Base-by-base conservation (phyloP, 1,140 invertebrate species). In the Leptoteleia sp. region DNA sequence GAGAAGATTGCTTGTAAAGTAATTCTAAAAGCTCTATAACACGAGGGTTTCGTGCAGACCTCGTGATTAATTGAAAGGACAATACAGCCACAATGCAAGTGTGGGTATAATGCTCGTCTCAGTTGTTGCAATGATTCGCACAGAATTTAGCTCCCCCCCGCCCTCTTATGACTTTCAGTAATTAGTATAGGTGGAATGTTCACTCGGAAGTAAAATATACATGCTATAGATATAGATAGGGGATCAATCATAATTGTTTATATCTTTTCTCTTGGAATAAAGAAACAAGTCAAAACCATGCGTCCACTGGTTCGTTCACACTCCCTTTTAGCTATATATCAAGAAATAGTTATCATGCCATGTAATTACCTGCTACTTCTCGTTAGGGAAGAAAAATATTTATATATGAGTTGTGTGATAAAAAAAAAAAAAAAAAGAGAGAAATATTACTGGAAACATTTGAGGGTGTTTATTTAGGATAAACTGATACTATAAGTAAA, bases 231-330 rank as follows among this genome's bases (percentile, higher is more conserved):
- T 73, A 57, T 59, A n/a, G n/a, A 65, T 12, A 67, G 16, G 27
- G 61, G 52, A 11, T 40, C 2, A 16, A 33, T 43, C 15, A 40
- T 11, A 57, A 16, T 59, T 35, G 40, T 55, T 6, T 65, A 19
- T 64, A 59, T 52, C 40, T 67, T 50, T 50, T 13, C 33, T 19
- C 17, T 50, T 59, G 43, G 38, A 42, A 50, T 37, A 62, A 67
- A 67, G 16, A 62, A 67, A 76, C 54, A 68, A 61, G 62, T 83
- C 76, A 84, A 87, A 84, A 84, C 83, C 87, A 88, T 88, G 87
- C 88, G 78, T 84, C 77, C 77, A 82, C 78, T 81, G 75, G 76
- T 76, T 79, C 77, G 76, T 83, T 82, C 82, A 84, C 72, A 81
- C 80, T 85, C 47, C 76, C n/a, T 78, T 80, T 81, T 76, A 80